Evolutionary conservation across 92 coral and sea anemone genomes (phyloP).

Genomic region (Phymanthus crucifer): DNA sequence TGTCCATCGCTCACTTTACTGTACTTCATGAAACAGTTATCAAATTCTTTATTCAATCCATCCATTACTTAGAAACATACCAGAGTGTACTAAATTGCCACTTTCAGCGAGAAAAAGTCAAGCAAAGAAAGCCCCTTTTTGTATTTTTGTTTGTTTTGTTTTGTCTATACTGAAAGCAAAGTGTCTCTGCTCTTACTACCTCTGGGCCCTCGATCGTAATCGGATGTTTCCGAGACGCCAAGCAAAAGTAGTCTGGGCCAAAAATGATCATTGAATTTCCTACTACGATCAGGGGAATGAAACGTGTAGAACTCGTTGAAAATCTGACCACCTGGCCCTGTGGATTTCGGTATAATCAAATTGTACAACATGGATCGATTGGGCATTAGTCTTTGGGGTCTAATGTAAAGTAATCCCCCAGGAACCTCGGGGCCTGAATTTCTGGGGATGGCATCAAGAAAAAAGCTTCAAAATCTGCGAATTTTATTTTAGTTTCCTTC

Average conservation of each 20-base stretch:
- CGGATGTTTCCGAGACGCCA: constrained; percentile 19
- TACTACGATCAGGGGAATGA: not conserved
- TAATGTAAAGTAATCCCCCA: not conserved
- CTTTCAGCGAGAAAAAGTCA: not conserved
- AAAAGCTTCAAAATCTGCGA: not conserved
- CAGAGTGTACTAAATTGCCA: not conserved
- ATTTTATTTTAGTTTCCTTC: not conserved
- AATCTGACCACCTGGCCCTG: constrained; percentile 1
- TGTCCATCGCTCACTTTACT: not conserved
- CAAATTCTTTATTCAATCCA: constrained; percentile 15
- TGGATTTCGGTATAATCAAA: constrained; percentile 9
- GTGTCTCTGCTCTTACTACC: not conserved
- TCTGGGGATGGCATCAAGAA: not conserved
- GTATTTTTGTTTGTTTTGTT: constrained; percentile 19
- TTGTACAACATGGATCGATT: not conserved
- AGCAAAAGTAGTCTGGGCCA: constrained; percentile 11
- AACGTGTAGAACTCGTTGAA: not conserved
- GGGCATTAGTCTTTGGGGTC: not conserved
- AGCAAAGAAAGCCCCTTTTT: not conserved
- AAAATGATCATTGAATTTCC: constrained; percentile 33
- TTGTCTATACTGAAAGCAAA: constrained; percentile 9
- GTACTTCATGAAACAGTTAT: not conserved
- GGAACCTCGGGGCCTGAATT: not conserved
- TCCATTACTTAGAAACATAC: constrained; percentile 11
- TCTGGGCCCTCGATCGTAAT: not conserved